Conservation (phyloP, 1,140 invertebrate species). For the Drosophila seguyi region DNA sequence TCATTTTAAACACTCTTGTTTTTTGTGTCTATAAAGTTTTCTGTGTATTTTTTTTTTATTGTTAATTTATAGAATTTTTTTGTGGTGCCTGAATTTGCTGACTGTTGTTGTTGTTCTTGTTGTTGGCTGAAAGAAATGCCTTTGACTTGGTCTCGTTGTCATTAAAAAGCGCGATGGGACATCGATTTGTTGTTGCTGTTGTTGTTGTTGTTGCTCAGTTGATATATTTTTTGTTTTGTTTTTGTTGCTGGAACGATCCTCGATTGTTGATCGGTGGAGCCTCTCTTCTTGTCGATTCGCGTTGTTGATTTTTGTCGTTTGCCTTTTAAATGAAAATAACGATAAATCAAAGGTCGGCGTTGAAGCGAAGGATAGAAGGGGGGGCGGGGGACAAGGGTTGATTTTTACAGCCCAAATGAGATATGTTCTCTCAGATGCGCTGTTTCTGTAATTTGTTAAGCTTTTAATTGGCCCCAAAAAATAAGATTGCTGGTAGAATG, state of each 20-base stretch:
- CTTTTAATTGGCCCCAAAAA: slow-evolving; percentile 58
- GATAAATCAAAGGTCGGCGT: slow-evolving; percentile 78
- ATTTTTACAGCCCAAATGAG: slow-evolving; percentile 27
- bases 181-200: slow-evolving; percentile 60
- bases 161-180: slow-evolving; percentile 83
- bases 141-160: slow-evolving; percentile 76
- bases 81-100: slow-evolving; percentile 29
- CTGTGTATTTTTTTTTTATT: slow-evolving; percentile 66
- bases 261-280: slow-evolving; percentile 27
- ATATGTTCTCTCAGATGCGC: slow-evolving; percentile 28
- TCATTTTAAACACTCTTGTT: slow-evolving; percentile 17
- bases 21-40: slow-evolving; percentile 68
- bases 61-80: slow-evolving; percentile 82
- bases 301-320: slow-evolving; percentile 81
- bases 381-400: neutral
- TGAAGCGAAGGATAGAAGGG: slow-evolving; percentile 3
- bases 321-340: slow-evolving; percentile 83
- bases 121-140: slow-evolving; percentile 63
- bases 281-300: slow-evolving; percentile 13
- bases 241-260: slow-evolving; percentile 36
- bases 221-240: slow-evolving; percentile 6
- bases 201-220: slow-evolving; percentile 38
- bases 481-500: slow-evolving; percentile 1
- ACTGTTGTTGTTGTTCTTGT: slow-evolving; percentile 11
- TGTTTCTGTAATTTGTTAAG: slow-evolving; percentile 51